Evolutionary conservation across 1,140 invertebrate species (phyloP).

Genomic region (Pseudomyrmex sp.): DNA sequence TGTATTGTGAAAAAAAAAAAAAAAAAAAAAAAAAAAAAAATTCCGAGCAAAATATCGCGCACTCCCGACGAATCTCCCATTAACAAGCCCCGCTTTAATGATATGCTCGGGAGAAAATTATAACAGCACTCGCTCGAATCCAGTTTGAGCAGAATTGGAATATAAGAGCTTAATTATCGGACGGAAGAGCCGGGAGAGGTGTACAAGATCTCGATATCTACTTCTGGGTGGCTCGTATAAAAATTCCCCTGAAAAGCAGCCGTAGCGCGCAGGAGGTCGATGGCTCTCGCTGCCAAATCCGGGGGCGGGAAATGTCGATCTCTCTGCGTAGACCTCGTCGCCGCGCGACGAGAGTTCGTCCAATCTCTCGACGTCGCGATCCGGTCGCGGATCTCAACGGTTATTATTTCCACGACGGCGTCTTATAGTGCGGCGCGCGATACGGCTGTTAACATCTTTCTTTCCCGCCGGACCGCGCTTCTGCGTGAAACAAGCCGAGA

Average conservation of each 20-base stretch:
- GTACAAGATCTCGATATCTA: not conserved
- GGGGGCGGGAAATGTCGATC: conserved; percentile 47
- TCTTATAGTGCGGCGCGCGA: conserved; percentile 55
- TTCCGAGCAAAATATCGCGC: not conserved
- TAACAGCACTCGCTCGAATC: not conserved
- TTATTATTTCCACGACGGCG: conserved; percentile 50
- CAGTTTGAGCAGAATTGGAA: conserved; percentile 33
- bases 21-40: no score
- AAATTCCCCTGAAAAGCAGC: conserved; percentile 33
- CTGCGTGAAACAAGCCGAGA: conserved; percentile 64
- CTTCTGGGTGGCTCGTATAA: conserved; percentile 55
- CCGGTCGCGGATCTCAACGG: conserved; percentile 29
- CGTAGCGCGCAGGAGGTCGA: conserved; percentile 16
- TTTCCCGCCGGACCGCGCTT: conserved; percentile 31
- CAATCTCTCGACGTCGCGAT: conserved; percentile 44
- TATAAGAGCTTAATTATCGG: conserved; percentile 42
- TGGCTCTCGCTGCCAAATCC: conserved; percentile 23
- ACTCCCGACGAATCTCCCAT: not conserved
- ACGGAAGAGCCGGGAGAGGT: not conserved
- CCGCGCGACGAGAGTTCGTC: not conserved
- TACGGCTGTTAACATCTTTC: conserved; percentile 66
- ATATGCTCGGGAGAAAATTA: conserved; percentile 2
- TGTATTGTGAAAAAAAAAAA: no score
- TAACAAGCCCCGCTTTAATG: conserved; percentile 17
- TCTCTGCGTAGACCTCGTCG: conserved; percentile 14